Evolutionary conservation across 2,888 invertebrate species (phyloP), one percentile per base, ranked within the genome.

Genomic region (Heliconius ethilla): DNA sequence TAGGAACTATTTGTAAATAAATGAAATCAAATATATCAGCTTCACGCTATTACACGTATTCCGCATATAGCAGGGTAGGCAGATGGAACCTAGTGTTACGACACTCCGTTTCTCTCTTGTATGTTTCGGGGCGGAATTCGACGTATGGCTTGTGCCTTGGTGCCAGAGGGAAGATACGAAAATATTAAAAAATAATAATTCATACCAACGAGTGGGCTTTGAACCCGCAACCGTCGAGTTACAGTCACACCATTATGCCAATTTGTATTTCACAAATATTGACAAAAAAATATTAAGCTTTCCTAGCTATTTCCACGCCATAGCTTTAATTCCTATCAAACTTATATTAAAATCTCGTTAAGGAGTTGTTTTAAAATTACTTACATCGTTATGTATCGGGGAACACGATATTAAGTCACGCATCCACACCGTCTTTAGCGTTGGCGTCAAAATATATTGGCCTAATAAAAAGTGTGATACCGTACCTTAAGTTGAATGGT

Each of bases 341-440:
- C 33, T 72, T 72, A 62, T 37, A 74, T 40, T 33, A 59, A 63
- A 63, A 74, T 74, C 37, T 74, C 27, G 33, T 62, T 72, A 59
- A 9, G 72, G 51, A 55, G 72, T 59, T 55, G 33, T 72, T 72
- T 72, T 59, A 72, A 59, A 72, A 72, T 33, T 59, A 69, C 69
- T 40, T 72, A 72, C 72, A 59, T 72, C 73, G 62, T 74, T 74
- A 25, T 74, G 18, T 63, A 74, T 37, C 63, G 73, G 25, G 63
- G 11, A 63, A 74, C 63, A 74, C 40, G 40, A 74, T 45, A 63
- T 62, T 62, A 40, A 63, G 62, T 74, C 73, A 74, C 73, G 73
- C 62, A 74, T 63, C 25, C 2, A 69, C 25, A 45, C 69, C 40
- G 69, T 40, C 40, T 69, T 69, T 69, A 25, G 40, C 33, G 29